phyloP scores from a whole-genome alignment of 2,888 invertebrate species.

The Coecobrya sp. region DNA sequence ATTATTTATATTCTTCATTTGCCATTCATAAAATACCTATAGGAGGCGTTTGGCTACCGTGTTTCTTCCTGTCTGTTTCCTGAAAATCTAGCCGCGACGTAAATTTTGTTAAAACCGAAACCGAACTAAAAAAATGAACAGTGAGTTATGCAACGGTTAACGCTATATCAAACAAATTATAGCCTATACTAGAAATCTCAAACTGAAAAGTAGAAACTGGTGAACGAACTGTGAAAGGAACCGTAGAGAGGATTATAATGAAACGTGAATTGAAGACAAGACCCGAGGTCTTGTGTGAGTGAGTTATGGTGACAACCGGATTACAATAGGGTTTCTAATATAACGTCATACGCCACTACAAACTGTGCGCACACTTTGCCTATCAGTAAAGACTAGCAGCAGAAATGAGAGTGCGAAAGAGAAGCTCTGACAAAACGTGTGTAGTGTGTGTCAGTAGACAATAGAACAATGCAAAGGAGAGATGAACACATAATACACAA shows the following conservation, averaged over 20 bases:
- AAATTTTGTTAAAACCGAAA: conserved; percentile 57
- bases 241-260: conserved; percentile 76
- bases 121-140: conserved; percentile 62
- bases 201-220: conserved; percentile 44
- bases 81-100: conserved; percentile 25
- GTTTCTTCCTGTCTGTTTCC: conserved; percentile 14
- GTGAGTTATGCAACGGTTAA: conserved; percentile 15
- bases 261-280: conserved; percentile 79
- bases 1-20: conserved; percentile 56
- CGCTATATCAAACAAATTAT: conserved; percentile 9
- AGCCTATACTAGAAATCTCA: conserved; percentile 24
- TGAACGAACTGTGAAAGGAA: conserved; percentile 69
- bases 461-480: conserved; percentile 63
- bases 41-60: conserved; percentile 3
- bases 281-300: conserved; percentile 73
- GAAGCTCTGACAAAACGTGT: conserved; percentile 18
- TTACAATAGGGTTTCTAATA: conserved; percentile 79
- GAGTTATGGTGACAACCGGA: conserved; percentile 82
- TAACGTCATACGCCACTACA: conserved; percentile 56
- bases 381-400: background rate
- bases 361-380: conserved; percentile 8
- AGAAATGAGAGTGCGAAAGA: background rate
- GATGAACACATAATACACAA: background rate
- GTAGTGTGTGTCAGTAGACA: conserved; percentile 9
- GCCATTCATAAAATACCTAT: conserved; percentile 58